A percentile compares a stretch with the other conserved stretches of the same genome.
Conservation (phyloP, 2,113 vertebrate species). For the Melanerpes formicivorus region DNA sequence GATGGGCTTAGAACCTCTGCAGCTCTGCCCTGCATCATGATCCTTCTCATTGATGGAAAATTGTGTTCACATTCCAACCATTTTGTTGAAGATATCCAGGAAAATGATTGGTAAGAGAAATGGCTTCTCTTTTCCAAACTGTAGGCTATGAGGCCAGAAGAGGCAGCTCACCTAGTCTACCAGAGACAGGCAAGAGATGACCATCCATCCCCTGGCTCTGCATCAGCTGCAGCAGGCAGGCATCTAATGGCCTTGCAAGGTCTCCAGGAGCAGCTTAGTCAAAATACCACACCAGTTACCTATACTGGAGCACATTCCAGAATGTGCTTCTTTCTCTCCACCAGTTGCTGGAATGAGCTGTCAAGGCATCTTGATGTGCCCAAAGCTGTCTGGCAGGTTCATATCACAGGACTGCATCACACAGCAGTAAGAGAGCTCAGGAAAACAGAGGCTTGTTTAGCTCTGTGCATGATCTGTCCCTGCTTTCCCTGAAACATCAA, state of each 20-base stretch:
- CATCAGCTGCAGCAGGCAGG: neutral
- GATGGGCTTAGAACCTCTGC: neutral
- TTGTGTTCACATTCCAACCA: neutral
- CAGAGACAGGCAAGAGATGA: neutral
- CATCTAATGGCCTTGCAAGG: neutral
- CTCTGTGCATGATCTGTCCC: neutral
- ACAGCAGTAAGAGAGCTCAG: accelerated
- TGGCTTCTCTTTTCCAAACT: neutral
- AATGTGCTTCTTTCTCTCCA: neutral
- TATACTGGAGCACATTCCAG: neutral
- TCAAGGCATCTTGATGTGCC: neutral
- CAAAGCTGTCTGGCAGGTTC: neutral
- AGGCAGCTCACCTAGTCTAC: neutral
- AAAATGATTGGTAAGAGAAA: neutral
- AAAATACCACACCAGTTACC: neutral
- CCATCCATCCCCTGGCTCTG: neutral
- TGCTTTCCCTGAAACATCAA: neutral
- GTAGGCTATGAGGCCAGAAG: neutral
- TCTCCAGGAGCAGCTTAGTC: neutral
- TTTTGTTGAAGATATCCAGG: neutral
- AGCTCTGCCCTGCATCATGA: neutral
- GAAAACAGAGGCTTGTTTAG: neutral
- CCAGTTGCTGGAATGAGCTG: neutral
- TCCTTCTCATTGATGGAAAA: neutral
- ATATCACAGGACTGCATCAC: accelerated